phyloP scores from a whole-genome alignment of 2,888 invertebrate species.

The Timema podura region DNA sequence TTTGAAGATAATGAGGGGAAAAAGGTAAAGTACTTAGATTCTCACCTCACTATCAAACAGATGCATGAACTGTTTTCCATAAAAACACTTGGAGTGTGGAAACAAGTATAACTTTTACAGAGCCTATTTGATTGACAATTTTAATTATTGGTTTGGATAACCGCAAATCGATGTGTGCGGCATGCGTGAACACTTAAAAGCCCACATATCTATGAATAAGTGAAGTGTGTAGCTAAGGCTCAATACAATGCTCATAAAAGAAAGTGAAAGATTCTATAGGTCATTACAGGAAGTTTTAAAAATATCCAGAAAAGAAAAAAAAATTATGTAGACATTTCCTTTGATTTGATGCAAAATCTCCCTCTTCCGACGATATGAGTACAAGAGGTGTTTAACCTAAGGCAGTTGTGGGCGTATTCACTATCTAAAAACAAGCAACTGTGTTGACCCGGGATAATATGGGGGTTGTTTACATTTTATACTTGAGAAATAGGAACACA shows the following conservation, averaged over 20 bases:
- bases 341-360: conserved; percentile 7
- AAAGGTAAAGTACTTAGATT: conserved; percentile 4
- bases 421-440: not conserved
- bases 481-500: too few relatives aligned
- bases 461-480: too few relatives aligned
- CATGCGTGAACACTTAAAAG: not conserved
- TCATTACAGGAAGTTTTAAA: not conserved
- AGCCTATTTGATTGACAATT: not conserved
- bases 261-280: not conserved
- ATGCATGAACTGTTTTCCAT: not conserved
- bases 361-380: not conserved
- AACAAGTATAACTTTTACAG: not conserved
- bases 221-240: not conserved
- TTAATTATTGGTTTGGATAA: not conserved
- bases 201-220: not conserved
- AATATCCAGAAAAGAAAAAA: not conserved
- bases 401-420: conserved; percentile 5
- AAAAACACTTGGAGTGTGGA: not conserved
- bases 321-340: not conserved
- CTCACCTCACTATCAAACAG: not conserved
- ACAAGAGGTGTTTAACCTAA: not conserved
- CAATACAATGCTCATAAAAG: not conserved
- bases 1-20: not conserved
- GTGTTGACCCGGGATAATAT: too few relatives aligned
- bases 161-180: not conserved